A percentile compares a stretch with the other conserved stretches of the same genome.
Evolutionary conservation across 2,797 vertebrate species (phyloP).

Genomic region (Passerculus sandwichensis): DNA sequence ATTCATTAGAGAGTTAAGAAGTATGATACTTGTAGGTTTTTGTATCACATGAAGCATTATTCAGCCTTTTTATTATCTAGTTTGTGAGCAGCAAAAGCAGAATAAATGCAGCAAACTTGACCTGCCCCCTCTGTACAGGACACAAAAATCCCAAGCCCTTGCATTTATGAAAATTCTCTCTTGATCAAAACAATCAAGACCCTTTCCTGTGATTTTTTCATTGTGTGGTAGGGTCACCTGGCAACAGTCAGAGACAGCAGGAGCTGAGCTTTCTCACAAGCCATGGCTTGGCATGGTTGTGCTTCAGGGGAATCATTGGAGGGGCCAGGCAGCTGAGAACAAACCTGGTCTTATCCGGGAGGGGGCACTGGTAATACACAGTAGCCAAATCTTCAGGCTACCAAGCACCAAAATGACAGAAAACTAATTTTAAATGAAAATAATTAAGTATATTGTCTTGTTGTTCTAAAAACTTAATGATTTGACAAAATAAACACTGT

Average conservation of each 20-base stretch:
- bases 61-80: neutral
- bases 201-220: neutral
- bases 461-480: neutral
- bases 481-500: neutral
- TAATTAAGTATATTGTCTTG: neutral
- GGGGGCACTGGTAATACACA: conserved; percentile 42
- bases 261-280: neutral
- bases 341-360: conserved; percentile 3
- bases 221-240: neutral
- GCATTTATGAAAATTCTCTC: neutral
- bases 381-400: neutral
- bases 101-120: neutral
- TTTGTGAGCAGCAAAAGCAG: neutral
- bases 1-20: neutral
- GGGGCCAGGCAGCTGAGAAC: neutral
- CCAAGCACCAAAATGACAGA: neutral
- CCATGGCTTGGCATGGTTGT: neutral
- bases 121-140: neutral
- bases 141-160: neutral
- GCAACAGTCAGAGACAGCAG: neutral
- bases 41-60: neutral
- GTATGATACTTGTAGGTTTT: neutral
- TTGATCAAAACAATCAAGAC: neutral
- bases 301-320: neutral
- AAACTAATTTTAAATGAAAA: neutral